These are phyloP conservation scores for Hyaena hyaena DNA, from an alignment of 2,113 vertebrate species.

Conservation along the genomic window DNA sequence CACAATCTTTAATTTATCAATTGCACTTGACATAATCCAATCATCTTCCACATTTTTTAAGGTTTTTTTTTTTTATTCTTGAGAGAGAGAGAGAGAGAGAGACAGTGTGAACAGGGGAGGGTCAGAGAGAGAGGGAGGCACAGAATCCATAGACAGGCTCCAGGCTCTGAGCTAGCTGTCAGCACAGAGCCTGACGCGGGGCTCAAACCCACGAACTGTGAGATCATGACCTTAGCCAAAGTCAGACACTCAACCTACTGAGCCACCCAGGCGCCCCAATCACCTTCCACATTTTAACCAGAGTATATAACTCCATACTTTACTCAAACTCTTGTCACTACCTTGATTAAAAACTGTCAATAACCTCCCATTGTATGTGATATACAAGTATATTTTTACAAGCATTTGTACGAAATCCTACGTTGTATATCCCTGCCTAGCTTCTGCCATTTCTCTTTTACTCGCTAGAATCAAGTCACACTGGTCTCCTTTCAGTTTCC, in stretches of 20 bases:
- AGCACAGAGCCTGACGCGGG: too few species aligned
- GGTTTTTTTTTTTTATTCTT: too few species aligned
- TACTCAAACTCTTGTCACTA: neutral
- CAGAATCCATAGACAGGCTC: too few species aligned
- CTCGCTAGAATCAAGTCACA: too few species aligned
- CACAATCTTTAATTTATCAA: neutral
- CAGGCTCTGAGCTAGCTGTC: too few species aligned
- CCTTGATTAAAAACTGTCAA: neutral
- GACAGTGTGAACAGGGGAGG: too few species aligned
- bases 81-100: too few species aligned
- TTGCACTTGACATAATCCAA: neutral
- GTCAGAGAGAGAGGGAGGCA: too few species aligned
- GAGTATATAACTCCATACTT: neutral
- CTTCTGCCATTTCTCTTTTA: neutral
- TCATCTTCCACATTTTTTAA: neutral
- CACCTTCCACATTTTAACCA: neutral
- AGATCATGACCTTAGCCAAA: too few species aligned
- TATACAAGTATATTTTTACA: neutral
- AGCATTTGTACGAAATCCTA: neutral
- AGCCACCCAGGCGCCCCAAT: neutral
- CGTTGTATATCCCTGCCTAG: neutral
- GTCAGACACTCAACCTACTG: too few species aligned
- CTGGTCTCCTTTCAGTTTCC: neutral
- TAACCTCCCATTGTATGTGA: neutral
- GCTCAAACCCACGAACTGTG: too few species aligned